Base-by-base conservation (phyloP, 2,113 vertebrate species). In the Herpetotheres cachinnans region DNA sequence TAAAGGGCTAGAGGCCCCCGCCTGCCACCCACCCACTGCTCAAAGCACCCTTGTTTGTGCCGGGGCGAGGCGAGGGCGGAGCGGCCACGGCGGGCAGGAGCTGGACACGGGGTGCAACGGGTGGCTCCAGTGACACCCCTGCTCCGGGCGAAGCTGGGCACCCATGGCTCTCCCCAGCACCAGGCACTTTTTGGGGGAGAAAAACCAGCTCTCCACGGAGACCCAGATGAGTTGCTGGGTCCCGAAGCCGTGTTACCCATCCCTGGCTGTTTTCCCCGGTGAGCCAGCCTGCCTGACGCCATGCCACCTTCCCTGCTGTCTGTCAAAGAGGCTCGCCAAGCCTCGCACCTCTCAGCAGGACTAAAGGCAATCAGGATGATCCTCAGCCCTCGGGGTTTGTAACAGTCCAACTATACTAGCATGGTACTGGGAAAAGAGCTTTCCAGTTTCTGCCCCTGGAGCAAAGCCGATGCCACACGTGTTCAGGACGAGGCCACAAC, bases 1-100 rank as follows among this genome's bases (percentile, higher is more conserved):
- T 97, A 97, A 97, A 97, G 97, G 94, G 96, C 90, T 96, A 96
- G 95, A 59, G 86, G 86, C 82, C 38, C 62, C 69, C 10, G 10
- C 38, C 74, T 8, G 5, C 69, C 27, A 24, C 86, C 91, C 91
- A 65, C 13, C 76, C 55, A 5, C 32, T 2, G 4, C 76, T 97
- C 83, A 96, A 97, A 95, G 91, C 63, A 15, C 77, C 91, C 93
- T 96, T 94, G 96, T 96, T 95, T 72, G 19, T 3, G 19, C 19
- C 2, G 3, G 81, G 88, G 74, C 2, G 40, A 61, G 54, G 38
- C 16, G 7, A 61, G 66, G 74, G 83, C 78, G 91, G 94, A 73
- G 89, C 16, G 1, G 52, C 70, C 2, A 9, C 7, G 19, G 6
- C 7, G 87, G 58, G 30, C 50, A 4, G 8, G 38, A 79, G n/a